Conservation (phyloP, 2,113 vertebrate genomes). For the Vidua chalybeata region DNA sequence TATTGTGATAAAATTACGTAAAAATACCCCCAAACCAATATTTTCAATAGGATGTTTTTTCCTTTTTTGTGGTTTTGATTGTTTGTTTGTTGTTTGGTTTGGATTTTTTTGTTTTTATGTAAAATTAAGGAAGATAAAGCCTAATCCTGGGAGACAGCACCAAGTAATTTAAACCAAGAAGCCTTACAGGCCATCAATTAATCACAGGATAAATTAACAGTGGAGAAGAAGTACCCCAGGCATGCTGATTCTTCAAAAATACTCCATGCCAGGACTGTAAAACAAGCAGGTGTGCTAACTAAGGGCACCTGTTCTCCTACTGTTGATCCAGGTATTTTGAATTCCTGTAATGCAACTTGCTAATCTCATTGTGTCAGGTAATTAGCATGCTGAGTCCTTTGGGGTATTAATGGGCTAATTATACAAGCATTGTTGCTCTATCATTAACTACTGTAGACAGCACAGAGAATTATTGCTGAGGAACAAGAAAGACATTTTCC, state of each 20-base stretch:
- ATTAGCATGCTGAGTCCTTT: constrained; percentile 17
- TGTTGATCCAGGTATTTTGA: background rate
- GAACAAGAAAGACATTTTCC: background rate
- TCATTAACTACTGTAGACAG: background rate
- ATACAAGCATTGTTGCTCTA: background rate
- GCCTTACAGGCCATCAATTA: background rate
- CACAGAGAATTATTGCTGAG: background rate
- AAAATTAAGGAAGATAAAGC: background rate
- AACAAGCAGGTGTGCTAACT: background rate
- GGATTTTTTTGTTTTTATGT: background rate
- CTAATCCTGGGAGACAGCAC: background rate
- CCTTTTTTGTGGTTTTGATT: background rate
- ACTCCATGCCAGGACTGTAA: background rate
- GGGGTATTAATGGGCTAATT: constrained; percentile 23
- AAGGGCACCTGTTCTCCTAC: background rate
- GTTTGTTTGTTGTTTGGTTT: background rate
- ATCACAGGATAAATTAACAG: constrained; percentile 6
- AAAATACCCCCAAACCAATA: background rate
- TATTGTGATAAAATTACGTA: background rate
- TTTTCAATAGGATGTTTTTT: background rate
- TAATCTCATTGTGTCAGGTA: background rate
- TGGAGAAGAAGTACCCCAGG: background rate
- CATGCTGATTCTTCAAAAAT: background rate
- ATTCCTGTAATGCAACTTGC: background rate
- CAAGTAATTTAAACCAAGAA: constrained; percentile 3